A percentile compares a stretch with the other conserved stretches of the same genome.
Evolutionary conservation across 2,888 invertebrate genomes (phyloP).

Genomic region (Polyommatus icarus): DNA sequence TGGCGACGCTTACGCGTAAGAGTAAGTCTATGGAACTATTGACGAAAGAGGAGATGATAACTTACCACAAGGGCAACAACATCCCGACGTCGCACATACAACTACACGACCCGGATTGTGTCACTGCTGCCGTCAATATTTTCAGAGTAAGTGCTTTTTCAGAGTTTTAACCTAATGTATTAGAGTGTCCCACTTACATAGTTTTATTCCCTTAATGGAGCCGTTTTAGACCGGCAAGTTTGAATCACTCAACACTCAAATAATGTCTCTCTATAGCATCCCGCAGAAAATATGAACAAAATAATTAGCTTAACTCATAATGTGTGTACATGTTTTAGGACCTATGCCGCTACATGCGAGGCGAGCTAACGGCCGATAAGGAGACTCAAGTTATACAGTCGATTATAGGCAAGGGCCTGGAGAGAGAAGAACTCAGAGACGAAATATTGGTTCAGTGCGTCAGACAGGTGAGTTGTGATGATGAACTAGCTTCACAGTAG

Average conservation of each 20-base stretch:
- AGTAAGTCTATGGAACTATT: slow-evolving; percentile 88
- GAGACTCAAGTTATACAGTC: slow-evolving; percentile 92
- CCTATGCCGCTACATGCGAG: slow-evolving; percentile 92
- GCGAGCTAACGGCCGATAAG: slow-evolving; percentile 91
- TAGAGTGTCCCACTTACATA: too few species aligned
- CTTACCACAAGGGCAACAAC: slow-evolving; percentile 91
- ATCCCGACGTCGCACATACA: slow-evolving; percentile 97
- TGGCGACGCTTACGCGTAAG: slow-evolving; percentile 91
- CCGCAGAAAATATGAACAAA: too few species aligned
- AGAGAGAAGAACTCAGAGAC: slow-evolving; percentile 94
- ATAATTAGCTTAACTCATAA: not conserved
- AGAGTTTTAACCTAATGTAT: too few species aligned
- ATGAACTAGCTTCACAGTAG: not conserved
- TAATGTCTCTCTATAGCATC: too few species aligned
- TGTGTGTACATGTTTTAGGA: slow-evolving; percentile 82
- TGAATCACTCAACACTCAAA: too few species aligned
- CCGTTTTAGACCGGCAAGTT: too few species aligned
- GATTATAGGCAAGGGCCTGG: slow-evolving; percentile 92
- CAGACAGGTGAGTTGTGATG: slow-evolving; percentile 81
- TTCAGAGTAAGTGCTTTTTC: slow-evolving; percentile 86
- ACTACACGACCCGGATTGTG: slow-evolving; percentile 96
- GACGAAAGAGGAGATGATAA: slow-evolving; percentile 96
- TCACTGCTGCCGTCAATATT: slow-evolving; percentile 92
- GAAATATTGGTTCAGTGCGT: slow-evolving; percentile 95
- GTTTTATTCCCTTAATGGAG: too few species aligned